Percentiles rank a stretch among this genome's conserved stretches.
Conservation (phyloP, 2,797 vertebrate genomes). For the Passerculus sandwichensis region DNA sequence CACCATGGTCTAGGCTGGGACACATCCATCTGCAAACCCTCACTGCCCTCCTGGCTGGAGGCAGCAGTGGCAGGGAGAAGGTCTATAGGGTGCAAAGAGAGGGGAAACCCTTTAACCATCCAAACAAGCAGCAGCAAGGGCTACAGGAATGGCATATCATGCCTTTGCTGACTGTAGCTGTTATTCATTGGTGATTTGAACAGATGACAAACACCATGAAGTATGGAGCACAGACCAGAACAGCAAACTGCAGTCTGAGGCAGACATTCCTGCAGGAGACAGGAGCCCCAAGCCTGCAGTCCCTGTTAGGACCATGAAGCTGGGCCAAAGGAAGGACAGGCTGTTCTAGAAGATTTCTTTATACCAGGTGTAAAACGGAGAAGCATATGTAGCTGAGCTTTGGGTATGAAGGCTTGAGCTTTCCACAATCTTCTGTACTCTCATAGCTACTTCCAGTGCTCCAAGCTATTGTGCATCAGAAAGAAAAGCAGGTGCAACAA, state of each 20-base stretch:
- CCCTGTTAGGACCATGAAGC: neutral
- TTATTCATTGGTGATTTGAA: neutral
- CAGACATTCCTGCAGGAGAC: neutral
- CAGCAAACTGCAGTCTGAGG: neutral
- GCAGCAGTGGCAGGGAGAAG: neutral
- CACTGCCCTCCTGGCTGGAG: neutral
- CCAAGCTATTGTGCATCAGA: rapidly evolving
- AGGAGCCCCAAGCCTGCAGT: neutral
- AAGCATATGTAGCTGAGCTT: neutral
- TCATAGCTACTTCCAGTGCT: neutral
- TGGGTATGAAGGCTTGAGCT: neutral
- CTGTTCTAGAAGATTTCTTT: neutral
- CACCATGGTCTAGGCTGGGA: rapidly evolving
- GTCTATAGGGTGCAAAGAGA: neutral
- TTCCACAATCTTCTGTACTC: neutral
- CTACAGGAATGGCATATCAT: neutral
- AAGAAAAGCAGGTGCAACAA: neutral
- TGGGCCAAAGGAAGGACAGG: neutral
- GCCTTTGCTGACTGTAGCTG: neutral
- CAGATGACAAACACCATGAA: neutral
- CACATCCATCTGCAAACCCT: neutral
- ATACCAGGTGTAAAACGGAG: neutral
- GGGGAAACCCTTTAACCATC: neutral
- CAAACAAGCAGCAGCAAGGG: neutral
- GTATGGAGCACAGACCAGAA: neutral